Conservation (phyloP, 2,797 vertebrate species). For the Rhynchotus rufescens region DNA sequence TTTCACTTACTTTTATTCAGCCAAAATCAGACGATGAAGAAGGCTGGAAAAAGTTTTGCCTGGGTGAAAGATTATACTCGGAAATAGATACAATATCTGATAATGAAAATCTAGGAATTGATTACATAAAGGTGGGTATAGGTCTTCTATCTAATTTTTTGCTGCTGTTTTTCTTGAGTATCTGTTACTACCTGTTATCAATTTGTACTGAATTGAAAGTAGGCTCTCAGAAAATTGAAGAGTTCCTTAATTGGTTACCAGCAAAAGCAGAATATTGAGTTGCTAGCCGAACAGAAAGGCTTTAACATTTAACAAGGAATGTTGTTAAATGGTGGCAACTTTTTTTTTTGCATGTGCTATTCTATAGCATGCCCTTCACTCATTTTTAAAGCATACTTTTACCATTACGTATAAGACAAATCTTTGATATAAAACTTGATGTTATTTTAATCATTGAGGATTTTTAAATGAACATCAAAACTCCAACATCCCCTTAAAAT, state of each 20-base stretch:
- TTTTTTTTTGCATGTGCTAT: not conserved
- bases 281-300: not conserved
- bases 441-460: not conserved
- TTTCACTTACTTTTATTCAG: conserved; percentile 57
- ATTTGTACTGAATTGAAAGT: not conserved
- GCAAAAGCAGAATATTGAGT: not conserved
- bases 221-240: not conserved
- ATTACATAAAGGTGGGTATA: conserved; percentile 88
- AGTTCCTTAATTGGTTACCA: not conserved
- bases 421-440: not conserved
- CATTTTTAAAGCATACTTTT: no score
- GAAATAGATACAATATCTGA: conserved; percentile 68
- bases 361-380: not conserved
- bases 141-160: not conserved
- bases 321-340: not conserved
- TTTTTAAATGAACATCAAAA: not conserved
- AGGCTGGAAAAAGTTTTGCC: conserved; percentile 87
- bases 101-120: conserved; percentile 84
- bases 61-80: conserved; percentile 87
- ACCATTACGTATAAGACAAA: not conserved
- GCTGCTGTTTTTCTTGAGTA: not conserved
- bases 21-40: conserved; percentile 85
- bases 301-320: no score
- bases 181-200: not conserved
- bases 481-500: not conserved